phyloP scores from a whole-genome alignment of 2,113 vertebrate species.

The Motacilla tschutschensis region DNA sequence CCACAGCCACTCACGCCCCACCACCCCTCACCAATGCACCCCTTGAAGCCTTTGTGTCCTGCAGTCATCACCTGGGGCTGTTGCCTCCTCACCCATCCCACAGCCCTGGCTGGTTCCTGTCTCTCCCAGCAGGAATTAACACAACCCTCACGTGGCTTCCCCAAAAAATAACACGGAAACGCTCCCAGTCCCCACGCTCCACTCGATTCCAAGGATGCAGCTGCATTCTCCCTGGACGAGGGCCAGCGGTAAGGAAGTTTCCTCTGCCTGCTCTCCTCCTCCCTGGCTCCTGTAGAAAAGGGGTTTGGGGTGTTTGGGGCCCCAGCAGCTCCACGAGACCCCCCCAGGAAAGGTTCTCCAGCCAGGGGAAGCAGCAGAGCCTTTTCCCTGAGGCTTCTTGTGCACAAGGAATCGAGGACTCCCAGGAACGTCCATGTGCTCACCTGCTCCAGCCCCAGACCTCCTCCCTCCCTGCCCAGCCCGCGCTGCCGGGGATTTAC shows the following conservation, averaged over 20 bases:
- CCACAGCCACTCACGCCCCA: background rate
- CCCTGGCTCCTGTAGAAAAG: background rate
- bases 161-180: conserved; percentile 9
- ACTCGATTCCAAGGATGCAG: conserved; percentile 47
- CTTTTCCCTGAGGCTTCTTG: background rate
- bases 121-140: conserved; percentile 41
- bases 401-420: background rate
- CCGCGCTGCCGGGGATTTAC: background rate
- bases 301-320: accelerated
- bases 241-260: conserved; percentile 3
- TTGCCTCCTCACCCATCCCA: background rate
- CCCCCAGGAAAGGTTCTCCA: background rate
- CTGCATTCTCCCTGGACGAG: conserved; percentile 3
- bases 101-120: background rate
- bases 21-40: background rate
- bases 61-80: background rate
- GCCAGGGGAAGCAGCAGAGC: background rate
- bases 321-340: accelerated
- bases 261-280: background rate
- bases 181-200: conserved; percentile 21
- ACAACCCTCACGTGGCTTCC: conserved; percentile 28
- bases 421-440: accelerated
- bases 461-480: background rate
- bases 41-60: background rate
- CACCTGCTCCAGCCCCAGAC: background rate